Evolutionary conservation across 2,797 vertebrate genomes (phyloP), one percentile per base, ranked within the genome.

Genomic region (Bucorvus abyssinicus): DNA sequence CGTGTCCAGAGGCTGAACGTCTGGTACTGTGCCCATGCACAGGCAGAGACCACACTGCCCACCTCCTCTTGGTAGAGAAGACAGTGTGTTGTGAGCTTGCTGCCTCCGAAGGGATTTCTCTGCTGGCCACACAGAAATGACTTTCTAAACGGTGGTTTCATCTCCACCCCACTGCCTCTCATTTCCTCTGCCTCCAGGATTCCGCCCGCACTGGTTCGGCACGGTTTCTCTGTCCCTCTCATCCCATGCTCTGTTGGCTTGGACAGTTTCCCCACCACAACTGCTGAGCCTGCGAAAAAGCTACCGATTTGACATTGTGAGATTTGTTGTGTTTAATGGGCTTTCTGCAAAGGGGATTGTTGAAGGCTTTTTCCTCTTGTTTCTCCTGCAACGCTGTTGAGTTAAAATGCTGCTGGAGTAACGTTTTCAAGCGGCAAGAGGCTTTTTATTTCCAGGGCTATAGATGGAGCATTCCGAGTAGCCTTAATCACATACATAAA

Each of bases 401-500:
- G 80, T 83, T 75, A 77, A 84, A 78, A 76, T 77, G 65, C 67
- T 93, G 85, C 84, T 10, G 14, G 63, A 77, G 81, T 64, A 84
- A 61, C 9, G 3, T 74, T 88, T 90, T 83, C 60, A 74, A 71
- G 80, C 74, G 89, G 19, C 53, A 56, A 60, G 70, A 56, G 79
- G 57, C 38, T 49, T 90, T 92, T 93, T 69, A 71, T 90, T 81
- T 92, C 44, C 67, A 32, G 42, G 77, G 52, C 77, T 94, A 5
- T 47, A 57, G 81, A 68, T 82, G 64, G 67, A 96, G 42, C 40
- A 27, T 87, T 86, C 63, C 6, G 40, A 89, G 91, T 68, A 84
- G 86, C 89, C 89, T 83, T 94, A 95, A 92, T 95, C 88, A 73
- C 71, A 47, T 4, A 18, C 61, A 84, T 77, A 85, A 95, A 74